These are phyloP conservation scores for Murina feae DNA, from an alignment of 2,113 vertebrate genomes.

Conservation along the genomic window DNA sequence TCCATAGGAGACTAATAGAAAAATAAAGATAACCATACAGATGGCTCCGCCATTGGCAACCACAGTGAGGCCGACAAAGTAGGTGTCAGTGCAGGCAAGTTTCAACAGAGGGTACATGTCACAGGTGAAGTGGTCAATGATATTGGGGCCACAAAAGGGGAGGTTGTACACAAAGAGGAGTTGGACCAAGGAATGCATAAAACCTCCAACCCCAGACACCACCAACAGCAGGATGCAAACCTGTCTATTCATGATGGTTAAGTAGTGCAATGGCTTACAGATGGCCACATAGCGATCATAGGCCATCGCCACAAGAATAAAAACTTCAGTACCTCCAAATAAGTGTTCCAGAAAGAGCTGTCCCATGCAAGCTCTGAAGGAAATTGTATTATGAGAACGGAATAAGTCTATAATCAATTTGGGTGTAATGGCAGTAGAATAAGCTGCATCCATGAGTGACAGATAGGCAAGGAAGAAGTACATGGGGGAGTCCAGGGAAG, in stretches of 20 bases:
- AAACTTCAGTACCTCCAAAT: conserved; percentile 51
- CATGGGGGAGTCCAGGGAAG: conserved; percentile 35
- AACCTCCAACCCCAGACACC: not conserved
- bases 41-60: conserved; percentile 50
- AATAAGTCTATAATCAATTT: conserved; percentile 47
- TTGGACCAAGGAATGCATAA: not conserved
- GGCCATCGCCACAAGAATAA: conserved; percentile 57
- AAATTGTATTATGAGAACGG: conserved; percentile 39
- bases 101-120: conserved; percentile 40
- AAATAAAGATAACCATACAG: conserved; percentile 39
- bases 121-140: conserved; percentile 50
- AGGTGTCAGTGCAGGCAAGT: conserved; percentile 43
- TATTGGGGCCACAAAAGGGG: conserved; percentile 52
- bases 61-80: conserved; percentile 32
- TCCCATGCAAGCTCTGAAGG: conserved; percentile 41
- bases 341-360: conserved; percentile 60
- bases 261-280: conserved; percentile 54
- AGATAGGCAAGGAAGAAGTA: conserved; percentile 59
- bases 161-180: conserved; percentile 19
- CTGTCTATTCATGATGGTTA: conserved; percentile 29
- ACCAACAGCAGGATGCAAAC: not conserved
- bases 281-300: conserved; percentile 62
- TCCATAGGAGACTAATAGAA: conserved; percentile 62
- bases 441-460: conserved; percentile 54
- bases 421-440: conserved; percentile 41